These are phyloP conservation scores for Empis stercorea DNA, from an alignment of 2,888 invertebrate genomes.

Conservation along the genomic window DNA sequence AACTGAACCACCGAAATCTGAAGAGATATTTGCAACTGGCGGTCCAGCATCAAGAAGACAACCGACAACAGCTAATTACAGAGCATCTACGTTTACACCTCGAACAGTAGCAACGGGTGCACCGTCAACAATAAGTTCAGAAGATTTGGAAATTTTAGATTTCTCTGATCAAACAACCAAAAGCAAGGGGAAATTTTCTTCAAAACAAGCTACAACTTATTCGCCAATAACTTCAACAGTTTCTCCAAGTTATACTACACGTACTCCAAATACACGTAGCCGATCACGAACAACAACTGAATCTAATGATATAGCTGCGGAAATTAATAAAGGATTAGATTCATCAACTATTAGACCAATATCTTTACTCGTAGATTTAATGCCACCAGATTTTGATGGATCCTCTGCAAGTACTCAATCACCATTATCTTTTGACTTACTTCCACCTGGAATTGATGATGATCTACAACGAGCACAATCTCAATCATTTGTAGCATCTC, in stretches of 20 bases:
- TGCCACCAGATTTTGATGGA: conserved; percentile 16
- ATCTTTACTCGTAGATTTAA: conserved; percentile 2
- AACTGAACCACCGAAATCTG: conserved; percentile 52
- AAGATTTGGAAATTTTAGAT: conserved; percentile 63
- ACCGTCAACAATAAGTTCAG: conserved; percentile 44
- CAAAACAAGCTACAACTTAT: background rate
- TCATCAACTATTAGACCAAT: conserved; percentile 21
- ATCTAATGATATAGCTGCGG: conserved; percentile 35
- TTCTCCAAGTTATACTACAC: background rate
- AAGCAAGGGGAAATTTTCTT: too few species aligned
- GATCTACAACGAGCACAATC: conserved; percentile 55
- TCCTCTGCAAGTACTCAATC: conserved; percentile 36
- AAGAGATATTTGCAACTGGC: conserved; percentile 31
- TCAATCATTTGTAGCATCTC: conserved; percentile 51
- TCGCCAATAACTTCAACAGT: conserved; percentile 22
- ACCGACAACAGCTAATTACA: conserved; percentile 18
- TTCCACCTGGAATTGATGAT: conserved; percentile 40
- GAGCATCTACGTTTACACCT: conserved; percentile 7
- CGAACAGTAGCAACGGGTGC: conserved; percentile 28
- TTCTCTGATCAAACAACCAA: conserved; percentile 52
- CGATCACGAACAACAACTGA: conserved; percentile 22
- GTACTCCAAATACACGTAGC: too few species aligned
- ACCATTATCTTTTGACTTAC: conserved; percentile 30
- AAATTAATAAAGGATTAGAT: conserved; percentile 38
- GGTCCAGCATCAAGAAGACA: conserved; percentile 20